Evolutionary conservation across 2,113 vertebrate species (phyloP).

Genomic region (Alces alces): DNA sequence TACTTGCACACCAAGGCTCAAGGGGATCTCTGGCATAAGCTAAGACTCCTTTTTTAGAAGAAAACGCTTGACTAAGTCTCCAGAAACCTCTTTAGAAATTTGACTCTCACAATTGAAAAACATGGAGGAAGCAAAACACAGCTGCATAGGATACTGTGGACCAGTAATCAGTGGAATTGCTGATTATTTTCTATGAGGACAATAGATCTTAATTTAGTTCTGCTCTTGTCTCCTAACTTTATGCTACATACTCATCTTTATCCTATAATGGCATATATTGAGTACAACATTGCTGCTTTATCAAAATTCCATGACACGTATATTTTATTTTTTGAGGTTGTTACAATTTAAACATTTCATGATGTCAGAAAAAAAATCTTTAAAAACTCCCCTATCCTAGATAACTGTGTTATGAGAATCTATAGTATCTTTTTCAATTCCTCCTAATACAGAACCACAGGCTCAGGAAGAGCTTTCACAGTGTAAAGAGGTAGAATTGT

Average conservation of each 20-base stretch:
- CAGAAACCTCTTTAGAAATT: constrained; percentile 46
- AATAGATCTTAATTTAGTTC: constrained; percentile 43
- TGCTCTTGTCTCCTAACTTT: not conserved
- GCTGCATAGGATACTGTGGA: constrained; percentile 24
- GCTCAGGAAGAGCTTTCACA: not conserved
- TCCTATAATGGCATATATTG: not conserved
- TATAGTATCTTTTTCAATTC: not conserved
- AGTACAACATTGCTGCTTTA: not conserved
- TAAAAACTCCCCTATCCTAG: not conserved
- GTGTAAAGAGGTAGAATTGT: constrained; percentile 8
- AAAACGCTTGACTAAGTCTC: not conserved
- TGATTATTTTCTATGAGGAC: constrained; percentile 17
- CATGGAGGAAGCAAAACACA: constrained; percentile 42
- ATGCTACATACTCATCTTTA: not conserved
- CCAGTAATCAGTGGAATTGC: constrained; percentile 23
- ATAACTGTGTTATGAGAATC: not conserved
- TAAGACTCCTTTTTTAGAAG: not conserved
- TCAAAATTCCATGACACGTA: not conserved
- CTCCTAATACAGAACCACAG: not conserved
- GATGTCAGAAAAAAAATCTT: not conserved
- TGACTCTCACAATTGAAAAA: constrained; percentile 41
- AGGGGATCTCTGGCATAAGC: not conserved
- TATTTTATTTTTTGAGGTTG: not conserved
- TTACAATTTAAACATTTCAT: constrained; percentile 5
- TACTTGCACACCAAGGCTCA: not conserved